phyloP scores from a whole-genome alignment of 2,797 vertebrate species.

The Allobates femoralis region DNA sequence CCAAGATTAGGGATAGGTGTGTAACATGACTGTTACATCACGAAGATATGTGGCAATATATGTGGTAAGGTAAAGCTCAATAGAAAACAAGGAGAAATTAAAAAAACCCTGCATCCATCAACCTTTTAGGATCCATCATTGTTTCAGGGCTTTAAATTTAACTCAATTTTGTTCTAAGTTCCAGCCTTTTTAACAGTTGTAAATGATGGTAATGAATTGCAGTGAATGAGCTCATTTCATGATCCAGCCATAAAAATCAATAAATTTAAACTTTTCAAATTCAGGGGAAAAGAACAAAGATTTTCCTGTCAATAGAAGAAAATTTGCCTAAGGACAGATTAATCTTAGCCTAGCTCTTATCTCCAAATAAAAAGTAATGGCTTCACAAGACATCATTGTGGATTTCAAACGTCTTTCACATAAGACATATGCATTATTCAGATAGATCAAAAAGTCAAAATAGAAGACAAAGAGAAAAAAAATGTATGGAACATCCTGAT shows the following conservation, averaged over 20 bases:
- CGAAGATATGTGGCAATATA: too few species aligned
- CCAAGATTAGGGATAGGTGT: too few species aligned
- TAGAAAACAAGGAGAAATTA: neutral
- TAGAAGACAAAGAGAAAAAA: constrained; percentile 4
- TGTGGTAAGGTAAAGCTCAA: neutral
- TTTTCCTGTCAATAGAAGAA: constrained; percentile 50
- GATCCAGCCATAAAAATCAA: constrained; percentile 32
- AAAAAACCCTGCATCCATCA: neutral
- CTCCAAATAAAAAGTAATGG: constrained; percentile 48
- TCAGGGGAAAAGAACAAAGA: constrained; percentile 36
- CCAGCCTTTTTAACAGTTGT: neutral
- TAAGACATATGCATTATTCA: constrained; percentile 35
- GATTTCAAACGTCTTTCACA: constrained; percentile 47
- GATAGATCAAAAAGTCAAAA: constrained; percentile 36
- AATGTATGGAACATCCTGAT: neutral
- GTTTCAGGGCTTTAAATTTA: neutral
- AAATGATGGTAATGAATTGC: constrained; percentile 1
- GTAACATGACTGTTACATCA: too few species aligned
- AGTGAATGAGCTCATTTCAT: neutral
- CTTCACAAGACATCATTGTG: constrained; percentile 29
- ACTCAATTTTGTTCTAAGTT: neutral
- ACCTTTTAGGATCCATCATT: neutral
- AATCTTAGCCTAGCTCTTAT: constrained; percentile 39
- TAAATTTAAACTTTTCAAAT: constrained; percentile 35
- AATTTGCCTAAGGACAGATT: constrained; percentile 56